Evolutionary conservation across 2,888 invertebrate genomes (phyloP).

Genomic region (Trissoscelio sp.): DNA sequence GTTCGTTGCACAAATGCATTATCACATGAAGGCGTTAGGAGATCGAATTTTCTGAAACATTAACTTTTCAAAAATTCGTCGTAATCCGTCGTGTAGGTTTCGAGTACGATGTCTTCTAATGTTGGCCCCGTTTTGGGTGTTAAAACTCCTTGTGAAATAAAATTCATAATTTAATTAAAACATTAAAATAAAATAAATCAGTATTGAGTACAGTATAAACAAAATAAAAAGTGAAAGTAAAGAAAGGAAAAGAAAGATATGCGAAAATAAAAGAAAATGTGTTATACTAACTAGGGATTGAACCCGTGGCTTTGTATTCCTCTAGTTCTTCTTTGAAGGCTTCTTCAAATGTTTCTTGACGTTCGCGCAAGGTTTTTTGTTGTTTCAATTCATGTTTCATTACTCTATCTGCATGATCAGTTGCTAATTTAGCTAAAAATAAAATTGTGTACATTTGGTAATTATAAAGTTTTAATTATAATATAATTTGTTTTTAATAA

Average conservation of each 20-base stretch:
- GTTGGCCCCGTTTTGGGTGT: slow-evolving; percentile 82
- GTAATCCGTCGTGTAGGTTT: slow-evolving; percentile 86
- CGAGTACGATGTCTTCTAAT: slow-evolving; percentile 87
- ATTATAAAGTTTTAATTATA: too few species aligned
- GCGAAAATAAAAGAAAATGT: slow-evolving; percentile 1
- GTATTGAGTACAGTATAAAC: too few species aligned
- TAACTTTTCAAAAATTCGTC: slow-evolving; percentile 86
- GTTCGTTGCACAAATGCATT: slow-evolving; percentile 47
- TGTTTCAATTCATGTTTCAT: slow-evolving; percentile 85
- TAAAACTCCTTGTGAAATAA: slow-evolving; percentile 74
- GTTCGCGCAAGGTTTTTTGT: slow-evolving; percentile 85
- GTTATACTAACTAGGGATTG: slow-evolving; percentile 85
- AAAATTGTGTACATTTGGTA: too few species aligned
- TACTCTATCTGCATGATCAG: slow-evolving; percentile 86
- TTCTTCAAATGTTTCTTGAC: slow-evolving; percentile 88
- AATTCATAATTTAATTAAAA: slow-evolving; percentile 26
- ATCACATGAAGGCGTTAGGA: slow-evolving; percentile 15
- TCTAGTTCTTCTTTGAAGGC: slow-evolving; percentile 88
- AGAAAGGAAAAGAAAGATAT: neutral
- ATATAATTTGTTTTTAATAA: too few species aligned
- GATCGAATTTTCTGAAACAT: slow-evolving; percentile 8
- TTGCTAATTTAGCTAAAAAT: slow-evolving; percentile 84
- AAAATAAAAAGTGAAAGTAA: slow-evolving; percentile 3
- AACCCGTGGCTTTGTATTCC: slow-evolving; percentile 86
- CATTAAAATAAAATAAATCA: slow-evolving; percentile 2